Evolutionary conservation across 2,797 vertebrate species (phyloP), one percentile per base, ranked within the genome.

Genomic region (Hipposideros larvatus): DNA sequence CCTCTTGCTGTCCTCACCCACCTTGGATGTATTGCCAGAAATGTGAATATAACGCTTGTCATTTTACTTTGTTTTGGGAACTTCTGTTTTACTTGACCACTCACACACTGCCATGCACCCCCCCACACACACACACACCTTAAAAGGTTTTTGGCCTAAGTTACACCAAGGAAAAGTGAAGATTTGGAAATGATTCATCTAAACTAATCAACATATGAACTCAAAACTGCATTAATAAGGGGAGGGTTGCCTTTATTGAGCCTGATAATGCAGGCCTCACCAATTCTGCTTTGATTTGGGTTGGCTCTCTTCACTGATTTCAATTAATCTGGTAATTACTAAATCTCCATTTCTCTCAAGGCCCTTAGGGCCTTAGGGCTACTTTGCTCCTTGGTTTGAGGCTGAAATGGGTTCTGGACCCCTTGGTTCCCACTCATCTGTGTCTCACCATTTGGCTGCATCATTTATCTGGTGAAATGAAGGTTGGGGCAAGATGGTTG

Each of bases 401-500:
- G 77, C 77, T 37, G 63, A 91, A 96, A 63, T 70, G 51, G 75
- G 55, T 96, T 65, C 74, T 78, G 87, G 73, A 77, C 87, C 85
- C 73, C 87, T 79, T 68, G 6, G 2, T 92, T 86, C 74, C n/a
- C 59, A 51, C 61, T 87, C 3, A 3, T 83, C 66, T 91, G 48
- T 78, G 59, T 95, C 82, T 95, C 82, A 85, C 74, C 93, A 94
- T 96, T 96, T 96, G 95, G 78, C 94, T 93, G 83, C 92, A 92
- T 95, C 88, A 90, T 97, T 95, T 92, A 95, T 96, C 95, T 96
- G 95, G 94, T 1, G 21, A 96, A 97, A 96, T 70, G 75, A 96
- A 95, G 71, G 78, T 97, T 96, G 92, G 85, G 92, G 97, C 83
- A 96, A 97, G 75, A 94, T 95, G 95, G 83, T 94, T 97, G 92